Base-by-base conservation (phyloP, 2,888 invertebrate species). In the Tuta absoluta region DNA sequence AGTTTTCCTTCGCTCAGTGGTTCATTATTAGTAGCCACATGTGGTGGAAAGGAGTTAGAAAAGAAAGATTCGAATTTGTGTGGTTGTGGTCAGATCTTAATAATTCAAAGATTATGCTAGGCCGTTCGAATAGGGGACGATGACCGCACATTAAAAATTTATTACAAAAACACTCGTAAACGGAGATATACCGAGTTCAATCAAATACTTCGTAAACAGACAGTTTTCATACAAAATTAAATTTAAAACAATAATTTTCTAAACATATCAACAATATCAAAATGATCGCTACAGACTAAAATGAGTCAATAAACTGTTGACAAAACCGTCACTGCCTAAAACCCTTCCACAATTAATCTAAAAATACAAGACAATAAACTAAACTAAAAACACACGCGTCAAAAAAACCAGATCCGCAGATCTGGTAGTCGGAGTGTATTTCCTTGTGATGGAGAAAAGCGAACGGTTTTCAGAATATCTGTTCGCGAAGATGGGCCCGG, bases 401-500 rank as follows among this genome's bases (percentile, higher is more conserved):
- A 53, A 67, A 38, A 63, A 69, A 62, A 68, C 79, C 78, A 79
- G 83, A 75, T 79, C 75, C 64, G 71, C 74, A 73, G 82, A 74
- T 79, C 83, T 81, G 81, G 81, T 65, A 69, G 72, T 75, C 75
- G 74, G 77, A 72, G 28, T 33, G n/a, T 33, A 49, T 28, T 45
- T n/a, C 51, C 80, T 82, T 86, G 91, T 89, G 79, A 93, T 93
- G 93, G 93, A 93, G 92, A 93, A 92, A 87, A 86, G 93, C 88
- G 93, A 92, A 86, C 93, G 93, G 78, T 95, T 95, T 93, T 94
- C 95, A 95, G 95, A 95, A 89, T 95, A 95, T 90, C 92, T 95
- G 88, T 95, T 95, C 86, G 95, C 95, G 87, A 95, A 95, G 93
- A 95, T 95, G 95, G 95, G 95, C 82, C 93, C 94, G 75, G 93